Conservation (phyloP, 2,888 invertebrate genomes). For the Lacanobia wlatinum region DNA sequence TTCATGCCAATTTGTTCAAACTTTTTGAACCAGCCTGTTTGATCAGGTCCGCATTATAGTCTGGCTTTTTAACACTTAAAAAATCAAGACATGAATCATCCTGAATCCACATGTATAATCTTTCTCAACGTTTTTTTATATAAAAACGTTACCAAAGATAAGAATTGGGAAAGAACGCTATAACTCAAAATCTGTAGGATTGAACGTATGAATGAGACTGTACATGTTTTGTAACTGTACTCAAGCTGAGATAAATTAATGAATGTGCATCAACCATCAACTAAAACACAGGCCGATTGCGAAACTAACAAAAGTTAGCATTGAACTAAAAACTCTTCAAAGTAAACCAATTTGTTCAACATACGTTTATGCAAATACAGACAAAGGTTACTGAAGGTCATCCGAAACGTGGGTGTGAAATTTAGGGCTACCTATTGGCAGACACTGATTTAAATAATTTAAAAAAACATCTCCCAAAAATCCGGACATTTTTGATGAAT, state of each 20-base stretch:
- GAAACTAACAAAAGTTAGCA: constrained; percentile 2
- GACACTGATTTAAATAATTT: too few species aligned
- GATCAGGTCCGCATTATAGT: too few species aligned
- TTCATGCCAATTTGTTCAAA: too few species aligned
- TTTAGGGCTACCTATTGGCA: neutral
- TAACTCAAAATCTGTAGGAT: too few species aligned
- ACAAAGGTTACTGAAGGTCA: constrained; percentile 27
- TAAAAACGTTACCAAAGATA: too few species aligned
- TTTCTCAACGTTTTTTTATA: too few species aligned
- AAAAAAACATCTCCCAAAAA: too few species aligned
- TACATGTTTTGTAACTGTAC: neutral
- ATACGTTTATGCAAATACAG: constrained; percentile 11
- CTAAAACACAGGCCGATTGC: neutral
- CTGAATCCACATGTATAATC: too few species aligned
- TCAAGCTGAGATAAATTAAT: neutral
- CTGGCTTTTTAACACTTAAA: too few species aligned
- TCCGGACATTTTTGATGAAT: neutral
- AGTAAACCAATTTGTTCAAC: constrained; percentile 22
- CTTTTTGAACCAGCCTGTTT: too few species aligned
- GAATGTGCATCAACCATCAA: neutral
- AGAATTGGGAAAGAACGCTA: too few species aligned
- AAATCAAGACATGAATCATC: too few species aligned
- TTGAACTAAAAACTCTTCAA: constrained; percentile 23
- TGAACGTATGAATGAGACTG: neutral
- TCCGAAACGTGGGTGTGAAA: neutral